A percentile compares a stretch with the other conserved stretches of the same genome.
Evolutionary conservation across 2,888 invertebrate species (phyloP).

Genomic region (Drosophila nr. perissopoda): DNA sequence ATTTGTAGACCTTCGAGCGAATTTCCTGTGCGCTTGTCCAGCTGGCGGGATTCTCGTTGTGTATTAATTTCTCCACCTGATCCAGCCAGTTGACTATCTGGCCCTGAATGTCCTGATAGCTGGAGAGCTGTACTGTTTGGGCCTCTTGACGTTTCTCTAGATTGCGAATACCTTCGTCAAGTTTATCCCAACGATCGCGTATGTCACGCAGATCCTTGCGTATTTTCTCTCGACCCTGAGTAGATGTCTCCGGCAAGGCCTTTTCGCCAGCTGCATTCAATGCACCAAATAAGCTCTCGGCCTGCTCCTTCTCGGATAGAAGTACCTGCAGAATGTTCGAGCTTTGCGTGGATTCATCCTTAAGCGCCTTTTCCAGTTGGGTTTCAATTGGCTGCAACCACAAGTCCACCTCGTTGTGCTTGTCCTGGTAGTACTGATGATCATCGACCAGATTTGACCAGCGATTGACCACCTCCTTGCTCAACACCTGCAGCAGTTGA

Average conservation of each 20-base stretch:
- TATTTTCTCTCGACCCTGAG: constrained; percentile 94
- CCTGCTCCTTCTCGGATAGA: constrained; percentile 92
- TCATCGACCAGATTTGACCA: constrained; percentile 94
- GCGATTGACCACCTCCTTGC: constrained; percentile 93
- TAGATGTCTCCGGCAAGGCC: constrained; percentile 96
- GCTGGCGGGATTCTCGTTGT: constrained; percentile 89
- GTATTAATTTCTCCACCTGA: constrained; percentile 91
- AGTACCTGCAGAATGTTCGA: constrained; percentile 90
- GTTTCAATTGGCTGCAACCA: constrained; percentile 93
- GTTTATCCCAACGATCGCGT: constrained; percentile 94
- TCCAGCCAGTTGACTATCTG: constrained; percentile 95
- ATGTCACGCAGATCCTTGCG: constrained; percentile 93
- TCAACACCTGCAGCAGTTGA: constrained; percentile 91
- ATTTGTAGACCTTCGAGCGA: constrained; percentile 92
- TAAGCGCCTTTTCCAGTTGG: constrained; percentile 87
- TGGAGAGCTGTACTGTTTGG: constrained; percentile 92
- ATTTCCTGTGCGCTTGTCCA: constrained; percentile 94
- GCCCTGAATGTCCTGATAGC: constrained; percentile 93
- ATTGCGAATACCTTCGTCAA: constrained; percentile 92
- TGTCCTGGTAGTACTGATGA: constrained; percentile 91
- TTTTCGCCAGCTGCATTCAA: constrained; percentile 93
- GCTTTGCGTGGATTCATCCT: constrained; percentile 89
- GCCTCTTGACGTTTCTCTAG: constrained; percentile 94
- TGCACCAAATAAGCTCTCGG: constrained; percentile 91
- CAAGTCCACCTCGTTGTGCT: constrained; percentile 89